phyloP scores from a whole-genome alignment of 2,113 vertebrate genomes.

The Paradisaea rubra region DNA sequence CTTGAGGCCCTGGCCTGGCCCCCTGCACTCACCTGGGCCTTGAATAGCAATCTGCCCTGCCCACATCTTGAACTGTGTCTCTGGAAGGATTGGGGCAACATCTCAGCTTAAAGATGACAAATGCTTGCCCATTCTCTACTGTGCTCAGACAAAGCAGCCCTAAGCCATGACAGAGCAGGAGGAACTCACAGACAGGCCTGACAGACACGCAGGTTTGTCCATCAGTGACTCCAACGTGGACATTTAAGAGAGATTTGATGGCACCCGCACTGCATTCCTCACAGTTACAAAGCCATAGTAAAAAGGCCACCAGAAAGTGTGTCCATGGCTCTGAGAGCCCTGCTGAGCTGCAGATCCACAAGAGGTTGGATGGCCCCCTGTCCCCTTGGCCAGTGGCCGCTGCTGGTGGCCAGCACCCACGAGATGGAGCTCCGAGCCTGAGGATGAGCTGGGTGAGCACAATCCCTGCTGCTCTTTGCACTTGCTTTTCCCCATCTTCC shows the following conservation, averaged over 20 bases:
- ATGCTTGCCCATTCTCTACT: not conserved
- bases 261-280: too few species aligned
- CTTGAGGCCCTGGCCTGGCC: not conserved
- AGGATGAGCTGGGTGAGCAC: accelerated
- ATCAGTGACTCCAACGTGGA: too few species aligned
- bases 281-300: too few species aligned
- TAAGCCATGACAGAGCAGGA: not conserved
- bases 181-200: not conserved
- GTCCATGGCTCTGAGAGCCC: too few species aligned
- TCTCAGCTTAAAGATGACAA: not conserved
- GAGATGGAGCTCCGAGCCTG: not conserved
- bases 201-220: not conserved
- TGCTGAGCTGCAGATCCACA: accelerated
- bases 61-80: not conserved
- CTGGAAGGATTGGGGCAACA: not conserved
- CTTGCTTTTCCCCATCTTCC: accelerated
- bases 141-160: not conserved
- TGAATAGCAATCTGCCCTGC: not conserved
- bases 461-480: accelerated
- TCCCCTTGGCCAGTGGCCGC: not conserved
- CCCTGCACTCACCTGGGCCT: not conserved
- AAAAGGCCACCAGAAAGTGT: accelerated
- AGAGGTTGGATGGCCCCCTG: accelerated
- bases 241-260: too few species aligned
- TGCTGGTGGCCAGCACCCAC: not conserved